These are phyloP conservation scores for Tenthredo notha DNA, from an alignment of 2,888 invertebrate species.

Conservation along the genomic window DNA sequence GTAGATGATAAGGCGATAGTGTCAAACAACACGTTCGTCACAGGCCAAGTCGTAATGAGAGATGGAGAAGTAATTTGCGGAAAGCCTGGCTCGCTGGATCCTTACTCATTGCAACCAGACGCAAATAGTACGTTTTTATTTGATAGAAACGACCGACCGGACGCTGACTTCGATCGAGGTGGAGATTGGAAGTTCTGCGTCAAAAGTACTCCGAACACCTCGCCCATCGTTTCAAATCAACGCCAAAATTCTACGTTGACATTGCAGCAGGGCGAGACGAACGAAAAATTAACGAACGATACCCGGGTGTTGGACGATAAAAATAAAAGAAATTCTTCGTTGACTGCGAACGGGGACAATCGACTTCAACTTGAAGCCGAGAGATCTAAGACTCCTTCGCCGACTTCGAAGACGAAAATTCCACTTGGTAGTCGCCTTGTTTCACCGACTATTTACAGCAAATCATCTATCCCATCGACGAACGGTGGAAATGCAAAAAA, in stretches of 20 bases:
- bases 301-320: conserved; percentile 32
- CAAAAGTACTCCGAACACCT: conserved; percentile 44
- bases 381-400: conserved; percentile 24
- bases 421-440: conserved; percentile 41
- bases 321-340: conserved; percentile 19
- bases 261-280: conserved; percentile 8
- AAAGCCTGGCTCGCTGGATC: not conserved
- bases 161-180: not conserved
- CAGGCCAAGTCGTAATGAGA: not conserved
- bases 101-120: not conserved
- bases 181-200: conserved; percentile 36
- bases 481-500: not conserved
- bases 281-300: conserved; percentile 45
- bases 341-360: not conserved
- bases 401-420: conserved; percentile 55
- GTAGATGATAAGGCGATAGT: conserved; percentile 6
- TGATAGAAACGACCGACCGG: not conserved
- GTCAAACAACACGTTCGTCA: conserved; percentile 35
- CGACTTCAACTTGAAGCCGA: not conserved
- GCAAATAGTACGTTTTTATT: conserved; percentile 21
- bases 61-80: not conserved
- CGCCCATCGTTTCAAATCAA: not conserved
- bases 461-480: not conserved
- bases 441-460: conserved; percentile 13
- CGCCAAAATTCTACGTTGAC: not conserved